Evolutionary conservation across 2,797 vertebrate species (phyloP), one percentile per base, ranked within the genome.

Genomic region (Fistularia commersonii): DNA sequence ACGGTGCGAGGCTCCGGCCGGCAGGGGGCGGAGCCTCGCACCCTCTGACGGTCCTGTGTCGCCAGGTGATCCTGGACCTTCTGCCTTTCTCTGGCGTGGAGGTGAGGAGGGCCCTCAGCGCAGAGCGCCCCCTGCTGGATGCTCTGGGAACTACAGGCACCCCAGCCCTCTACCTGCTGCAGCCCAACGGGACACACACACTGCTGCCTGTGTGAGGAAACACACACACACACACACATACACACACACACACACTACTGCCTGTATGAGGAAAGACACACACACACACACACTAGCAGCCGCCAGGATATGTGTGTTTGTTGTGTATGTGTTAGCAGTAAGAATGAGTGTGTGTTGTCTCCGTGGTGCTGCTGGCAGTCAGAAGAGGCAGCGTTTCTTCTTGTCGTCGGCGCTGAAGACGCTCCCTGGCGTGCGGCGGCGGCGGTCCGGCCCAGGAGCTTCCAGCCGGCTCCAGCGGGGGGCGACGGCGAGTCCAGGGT

Each of bases 41-140:
- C n/a, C n/a, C n/a, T 12, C 6, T 42, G 41, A 6, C 14, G n/a
- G 8, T 42, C 10, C 12, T 23, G 2, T 12, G 8, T 3, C 8
- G 15, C 50, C 47, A 99, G 96, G 94, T 98, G 67, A 94, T 90
- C 32, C 66, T 99, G 74, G 96, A 98, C 83, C 72, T 99, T 79
- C 76, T 91, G 59, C 90, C 83, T 5, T 97, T 85, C 36, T 90
- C 93, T 45, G 92, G 91, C 64, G 61, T 99, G 0, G 10, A 72
- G 51, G 93, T 98, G 23, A 92, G 61, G 64, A 77, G 96, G 42
- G 89, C 68, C 0, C 31, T 96, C 80, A 83, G 86, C 63, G 74
- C 74, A 3, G 92, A 99, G 10, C 72, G 40, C 11, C 64, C 68
- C 9, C 78, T 95, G n/a, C 72, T 94, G 71, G 87, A 91, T 32